These are phyloP conservation scores for Chrysina gloriosa DNA, from an alignment of 2,888 invertebrate species.

Conservation along the genomic window DNA sequence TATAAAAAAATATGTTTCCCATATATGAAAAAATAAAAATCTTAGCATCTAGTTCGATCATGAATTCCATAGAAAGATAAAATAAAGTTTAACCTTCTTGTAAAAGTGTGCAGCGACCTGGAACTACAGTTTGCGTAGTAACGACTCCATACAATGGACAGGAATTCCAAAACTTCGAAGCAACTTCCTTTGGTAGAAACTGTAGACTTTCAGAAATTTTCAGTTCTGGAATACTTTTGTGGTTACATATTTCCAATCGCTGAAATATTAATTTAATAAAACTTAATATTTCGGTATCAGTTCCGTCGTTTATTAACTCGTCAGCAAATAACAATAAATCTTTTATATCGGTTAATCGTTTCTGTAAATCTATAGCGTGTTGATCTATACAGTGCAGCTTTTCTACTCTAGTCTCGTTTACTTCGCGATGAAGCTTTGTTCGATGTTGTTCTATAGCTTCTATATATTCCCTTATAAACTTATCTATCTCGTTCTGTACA, in stretches of 20 bases:
- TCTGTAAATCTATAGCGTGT: constrained; percentile 66
- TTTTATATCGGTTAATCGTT: constrained; percentile 69
- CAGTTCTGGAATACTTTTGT: constrained; percentile 66
- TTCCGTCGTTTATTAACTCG: constrained; percentile 72
- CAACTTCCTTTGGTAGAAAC: constrained; percentile 69
- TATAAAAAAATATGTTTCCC: background rate
- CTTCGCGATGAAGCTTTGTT: constrained; percentile 52
- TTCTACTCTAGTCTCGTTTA: constrained; percentile 56
- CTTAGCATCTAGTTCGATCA: background rate
- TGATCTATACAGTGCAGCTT: constrained; percentile 63
- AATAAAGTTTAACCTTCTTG: constrained; percentile 66
- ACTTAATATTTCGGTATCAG: constrained; percentile 78
- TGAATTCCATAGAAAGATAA: background rate
- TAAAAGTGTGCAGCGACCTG: constrained; percentile 70
- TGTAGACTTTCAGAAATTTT: constrained; percentile 66
- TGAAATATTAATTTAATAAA: constrained; percentile 74
- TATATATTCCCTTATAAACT: constrained; percentile 75
- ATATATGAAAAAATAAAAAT: background rate
- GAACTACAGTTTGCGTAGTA: constrained; percentile 74
- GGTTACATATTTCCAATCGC: constrained; percentile 73
- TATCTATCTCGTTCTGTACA: constrained; percentile 73
- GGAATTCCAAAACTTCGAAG: constrained; percentile 58
- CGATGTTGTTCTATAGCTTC: constrained; percentile 68
- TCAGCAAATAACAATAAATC: constrained; percentile 75
- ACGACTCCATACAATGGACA: constrained; percentile 70